These are phyloP conservation scores for Moxostoma hubbsi DNA, from an alignment of 2,797 vertebrate species.

Conservation along the genomic window DNA sequence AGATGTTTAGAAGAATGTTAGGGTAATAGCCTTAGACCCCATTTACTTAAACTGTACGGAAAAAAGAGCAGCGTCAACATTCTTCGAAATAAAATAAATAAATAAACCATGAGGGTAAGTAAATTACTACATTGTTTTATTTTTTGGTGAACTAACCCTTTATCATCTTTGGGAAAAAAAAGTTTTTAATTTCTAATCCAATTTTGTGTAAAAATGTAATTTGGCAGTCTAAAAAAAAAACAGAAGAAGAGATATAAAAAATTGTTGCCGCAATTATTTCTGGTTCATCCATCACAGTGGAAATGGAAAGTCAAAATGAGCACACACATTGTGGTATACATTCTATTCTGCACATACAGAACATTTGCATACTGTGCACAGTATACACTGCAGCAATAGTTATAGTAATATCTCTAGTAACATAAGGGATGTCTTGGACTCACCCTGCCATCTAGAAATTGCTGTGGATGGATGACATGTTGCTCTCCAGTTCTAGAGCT, in stretches of 20 bases:
- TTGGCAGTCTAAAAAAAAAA: background rate
- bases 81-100: too few relatives aligned
- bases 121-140: too few relatives aligned
- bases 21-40: too few relatives aligned
- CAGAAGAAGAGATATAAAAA: background rate
- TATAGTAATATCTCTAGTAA: background rate
- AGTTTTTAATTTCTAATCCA: background rate
- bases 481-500: conserved; percentile 71
- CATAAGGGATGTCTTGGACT: background rate
- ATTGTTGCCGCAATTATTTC: too few relatives aligned
- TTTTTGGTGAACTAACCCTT: too few relatives aligned
- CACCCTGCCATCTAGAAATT: conserved; percentile 81
- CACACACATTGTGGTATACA: background rate
- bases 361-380: background rate
- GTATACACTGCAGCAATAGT: background rate
- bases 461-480: conserved; percentile 76
- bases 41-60: too few relatives aligned
- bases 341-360: background rate
- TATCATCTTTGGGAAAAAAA: too few relatives aligned
- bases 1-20: too few relatives aligned
- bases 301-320: background rate
- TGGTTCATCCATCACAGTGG: background rate
- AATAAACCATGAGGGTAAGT: too few relatives aligned
- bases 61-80: too few relatives aligned
- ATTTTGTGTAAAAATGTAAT: background rate